Conservation (phyloP, 2,888 invertebrate species). For the Oxytorus armatus region DNA sequence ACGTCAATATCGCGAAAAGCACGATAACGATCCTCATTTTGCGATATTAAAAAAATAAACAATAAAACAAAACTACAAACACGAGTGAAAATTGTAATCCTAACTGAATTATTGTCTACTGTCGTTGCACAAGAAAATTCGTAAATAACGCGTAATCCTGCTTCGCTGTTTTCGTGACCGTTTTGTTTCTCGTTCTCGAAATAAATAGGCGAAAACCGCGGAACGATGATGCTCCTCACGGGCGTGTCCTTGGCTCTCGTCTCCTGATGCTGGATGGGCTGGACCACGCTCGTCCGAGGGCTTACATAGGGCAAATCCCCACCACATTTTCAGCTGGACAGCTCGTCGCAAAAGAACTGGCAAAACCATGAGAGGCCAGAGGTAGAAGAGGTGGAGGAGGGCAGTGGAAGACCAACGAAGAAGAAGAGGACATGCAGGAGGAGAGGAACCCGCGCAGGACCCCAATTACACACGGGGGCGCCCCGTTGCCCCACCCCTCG, state of each 20-base stretch:
- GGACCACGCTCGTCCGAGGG: conserved; percentile 83
- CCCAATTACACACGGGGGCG: conserved; percentile 81
- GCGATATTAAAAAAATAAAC: conserved; percentile 1
- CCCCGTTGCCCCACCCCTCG: conserved; percentile 34
- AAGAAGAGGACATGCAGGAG: conserved; percentile 69
- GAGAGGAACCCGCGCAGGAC: conserved; percentile 79
- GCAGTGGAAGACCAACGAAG: conserved; percentile 61
- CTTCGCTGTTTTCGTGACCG: conserved; percentile 25
- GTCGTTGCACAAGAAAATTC: conserved; percentile 26
- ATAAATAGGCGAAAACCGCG: conserved; percentile 23
- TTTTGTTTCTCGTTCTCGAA: conserved; percentile 38
- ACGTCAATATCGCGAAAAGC: conserved; percentile 67
- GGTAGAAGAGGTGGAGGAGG: conserved; percentile 39
- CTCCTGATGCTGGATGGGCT: conserved; percentile 84
- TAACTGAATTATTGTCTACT: background rate
- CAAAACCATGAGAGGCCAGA: conserved; percentile 56
- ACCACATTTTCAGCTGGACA: conserved; percentile 73
- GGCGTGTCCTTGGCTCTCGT: conserved; percentile 79
- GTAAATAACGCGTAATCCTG: conserved; percentile 58
- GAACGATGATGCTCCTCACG: conserved; percentile 56
- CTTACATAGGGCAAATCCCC: conserved; percentile 84
- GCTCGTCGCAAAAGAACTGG: conserved; percentile 55
- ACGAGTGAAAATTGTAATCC: background rate
- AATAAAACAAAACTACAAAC: background rate
- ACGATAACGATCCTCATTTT: conserved; percentile 71